A percentile compares a stretch with the other conserved stretches of the same genome.
These are phyloP conservation scores for Diachrysia chrysitis DNA, from an alignment of 2,888 invertebrate genomes.

Conservation along the genomic window DNA sequence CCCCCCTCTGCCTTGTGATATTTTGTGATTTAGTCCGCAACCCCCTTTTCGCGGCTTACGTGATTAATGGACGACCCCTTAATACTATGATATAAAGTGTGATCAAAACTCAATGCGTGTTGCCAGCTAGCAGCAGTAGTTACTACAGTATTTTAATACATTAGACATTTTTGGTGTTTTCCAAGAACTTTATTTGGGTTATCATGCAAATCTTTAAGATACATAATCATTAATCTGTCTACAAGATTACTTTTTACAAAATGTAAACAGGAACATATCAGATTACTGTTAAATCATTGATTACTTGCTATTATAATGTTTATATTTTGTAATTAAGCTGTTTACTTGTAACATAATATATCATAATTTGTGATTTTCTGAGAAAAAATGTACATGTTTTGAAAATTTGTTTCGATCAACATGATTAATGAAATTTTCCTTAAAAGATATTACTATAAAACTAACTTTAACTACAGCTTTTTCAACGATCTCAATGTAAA, in stretches of 20 bases:
- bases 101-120: no score
- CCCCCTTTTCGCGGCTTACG: no score
- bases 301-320: neutral
- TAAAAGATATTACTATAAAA: no score
- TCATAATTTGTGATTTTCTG: neutral
- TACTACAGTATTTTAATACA: neutral
- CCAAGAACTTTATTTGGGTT: neutral
- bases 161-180: neutral
- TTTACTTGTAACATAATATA: neutral
- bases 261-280: slow-evolving; percentile 1
- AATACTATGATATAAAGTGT: no score
- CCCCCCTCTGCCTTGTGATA: no score
- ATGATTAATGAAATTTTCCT: neutral
- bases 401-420: neutral
- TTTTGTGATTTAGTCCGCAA: no score
- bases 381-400: neutral
- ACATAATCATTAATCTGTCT: neutral
- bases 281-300: slow-evolving; percentile 6
- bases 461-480: no score
- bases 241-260: neutral
- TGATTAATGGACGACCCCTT: no score
- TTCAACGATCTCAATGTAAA: no score
- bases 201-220: neutral
- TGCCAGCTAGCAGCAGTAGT: no score
- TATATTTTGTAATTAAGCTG: neutral